These are phyloP conservation scores for Sakesphorus luctuosus DNA, from an alignment of 2,113 vertebrate genomes.

Conservation along the genomic window DNA sequence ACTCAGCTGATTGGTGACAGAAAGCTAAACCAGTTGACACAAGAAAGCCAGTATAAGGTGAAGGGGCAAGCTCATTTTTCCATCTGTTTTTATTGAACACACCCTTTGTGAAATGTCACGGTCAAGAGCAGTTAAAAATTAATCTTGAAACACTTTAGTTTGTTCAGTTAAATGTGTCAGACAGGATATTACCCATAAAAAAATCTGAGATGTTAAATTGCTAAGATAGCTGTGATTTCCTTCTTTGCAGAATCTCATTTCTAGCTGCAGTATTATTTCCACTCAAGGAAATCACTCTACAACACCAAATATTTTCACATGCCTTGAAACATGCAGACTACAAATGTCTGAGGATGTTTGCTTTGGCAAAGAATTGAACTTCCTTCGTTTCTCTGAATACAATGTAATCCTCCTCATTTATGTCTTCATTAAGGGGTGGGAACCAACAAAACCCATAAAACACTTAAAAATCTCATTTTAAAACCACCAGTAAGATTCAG, in stretches of 20 bases:
- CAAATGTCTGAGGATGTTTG: constrained; percentile 65
- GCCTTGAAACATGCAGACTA: constrained; percentile 56
- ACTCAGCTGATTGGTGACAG: not conserved
- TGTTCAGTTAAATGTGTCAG: constrained; percentile 67
- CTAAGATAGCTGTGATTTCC: constrained; percentile 76
- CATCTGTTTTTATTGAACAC: constrained; percentile 54
- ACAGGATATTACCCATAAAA: constrained; percentile 72
- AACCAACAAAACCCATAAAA: not conserved
- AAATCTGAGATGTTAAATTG: constrained; percentile 62
- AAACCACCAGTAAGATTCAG: not conserved
- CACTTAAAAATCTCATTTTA: not conserved
- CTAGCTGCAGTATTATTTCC: constrained; percentile 52
- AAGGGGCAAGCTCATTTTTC: constrained; percentile 52
- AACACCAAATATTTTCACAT: constrained; percentile 69
- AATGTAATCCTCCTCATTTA: constrained; percentile 41
- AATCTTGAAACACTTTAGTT: constrained; percentile 65
- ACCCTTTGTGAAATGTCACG: constrained; percentile 51
- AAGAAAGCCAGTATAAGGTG: not conserved
- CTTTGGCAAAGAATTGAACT: constrained; percentile 56
- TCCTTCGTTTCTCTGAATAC: constrained; percentile 68
- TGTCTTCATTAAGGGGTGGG: not conserved
- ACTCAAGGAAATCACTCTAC: constrained; percentile 64
- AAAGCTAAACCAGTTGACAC: constrained; percentile 18
- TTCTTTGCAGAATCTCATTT: constrained; percentile 64
- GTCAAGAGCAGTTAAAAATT: constrained; percentile 63